Base-by-base conservation (phyloP, 2,888 invertebrate species). In the Mimas tiliae region DNA sequence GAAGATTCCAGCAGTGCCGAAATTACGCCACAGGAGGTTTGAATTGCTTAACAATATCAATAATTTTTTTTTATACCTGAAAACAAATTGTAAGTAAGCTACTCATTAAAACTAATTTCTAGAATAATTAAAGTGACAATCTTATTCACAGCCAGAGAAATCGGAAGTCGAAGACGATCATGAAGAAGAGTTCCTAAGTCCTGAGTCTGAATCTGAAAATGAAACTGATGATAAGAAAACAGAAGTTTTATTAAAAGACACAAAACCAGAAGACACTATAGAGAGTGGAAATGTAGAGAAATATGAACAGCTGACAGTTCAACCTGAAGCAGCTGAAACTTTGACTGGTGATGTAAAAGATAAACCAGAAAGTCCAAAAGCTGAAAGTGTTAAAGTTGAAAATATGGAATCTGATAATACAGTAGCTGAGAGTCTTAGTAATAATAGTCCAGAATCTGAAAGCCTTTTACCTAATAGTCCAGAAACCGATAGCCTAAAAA, bases 101-200 rank as follows among this genome's bases (percentile, higher is more conserved):
- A 12, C n/a, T n/a, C 12, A 16, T 6, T 9, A 19, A 16, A 19
- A 50, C 16, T 11, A 3, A 45, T 6, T 33, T 7, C 3, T 52
- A 27, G n/a, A 63, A 16, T 16, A 70, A 27, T 3, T 27, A 27
- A 27, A 27, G 66, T 48, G n/a, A 63, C 34, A 55, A 62, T 67
- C 77, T 83, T 64, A 74, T 50, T 87, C 62, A 65, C 70, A 82
- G 76, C 67, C 75, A 77, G 79, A 73, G 55, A 86, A 86, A 74
- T 76, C 77, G 63, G 84, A 88, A 70, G 82, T 86, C 69, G 88
- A 89, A 65, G 94, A 94, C 64, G 94, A 88, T 74, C 93, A 91
- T 63, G 90, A 93, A 70, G 94, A 93, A 70, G 94, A 93, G 79
- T 93, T 93, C 74, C 77, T 93, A 69, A 93, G 92, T 74, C 93